Base-by-base conservation (phyloP, 2,888 invertebrate species). In the Pheosia tremula region DNA sequence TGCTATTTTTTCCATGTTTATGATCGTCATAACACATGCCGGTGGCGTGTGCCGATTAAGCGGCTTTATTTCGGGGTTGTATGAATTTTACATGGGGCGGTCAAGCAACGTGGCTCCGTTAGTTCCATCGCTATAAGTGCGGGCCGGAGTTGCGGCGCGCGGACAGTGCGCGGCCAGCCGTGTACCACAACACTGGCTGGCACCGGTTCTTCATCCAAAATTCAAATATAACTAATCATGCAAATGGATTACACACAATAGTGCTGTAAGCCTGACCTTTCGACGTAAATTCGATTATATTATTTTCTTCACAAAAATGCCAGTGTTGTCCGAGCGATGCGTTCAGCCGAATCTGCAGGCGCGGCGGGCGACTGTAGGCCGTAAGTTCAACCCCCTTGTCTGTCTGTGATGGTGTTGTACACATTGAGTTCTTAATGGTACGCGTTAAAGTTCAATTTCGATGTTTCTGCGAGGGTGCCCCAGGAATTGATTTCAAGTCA, bases 111-210 rank as follows among this genome's bases (percentile, higher is more conserved):
- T 71, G 77, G 72, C 79, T 80, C 81, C 82, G 86, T 83, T 83
- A 83, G 81, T 81, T 83, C 68, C 74, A 76, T 80, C 78, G 83
- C 83, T 91, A 90, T 91, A 91, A 89, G 90, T 86, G 88, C 81
- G 72, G 87, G 87, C 77, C 71, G 84, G 71, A 77, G 77, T 67
- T 69, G 78, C 77, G 66, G 82, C 84, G 84, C 81, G 80, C 87
- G 91, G 90, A 84, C 92, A 92, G 92, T 93, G 84, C 83, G 85
- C 90, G 88, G 84, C 84, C 89, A 88, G 88, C 88, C 88, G 91
- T 85, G 87, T 87, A 84, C 85, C 85, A 84, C 82, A 83, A 84
- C 86, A 87, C 90, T 79, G 90, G 84, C 89, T 88, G 90, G 85
- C 83, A 87, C 89, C 83, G 85, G 73, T 78, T 80, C 77, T 80